A percentile compares a stretch with the other conserved stretches of the same genome.
Evolutionary conservation across 2,113 vertebrate species (phyloP).

Genomic region (Thamnophis sirtalis): DNA sequence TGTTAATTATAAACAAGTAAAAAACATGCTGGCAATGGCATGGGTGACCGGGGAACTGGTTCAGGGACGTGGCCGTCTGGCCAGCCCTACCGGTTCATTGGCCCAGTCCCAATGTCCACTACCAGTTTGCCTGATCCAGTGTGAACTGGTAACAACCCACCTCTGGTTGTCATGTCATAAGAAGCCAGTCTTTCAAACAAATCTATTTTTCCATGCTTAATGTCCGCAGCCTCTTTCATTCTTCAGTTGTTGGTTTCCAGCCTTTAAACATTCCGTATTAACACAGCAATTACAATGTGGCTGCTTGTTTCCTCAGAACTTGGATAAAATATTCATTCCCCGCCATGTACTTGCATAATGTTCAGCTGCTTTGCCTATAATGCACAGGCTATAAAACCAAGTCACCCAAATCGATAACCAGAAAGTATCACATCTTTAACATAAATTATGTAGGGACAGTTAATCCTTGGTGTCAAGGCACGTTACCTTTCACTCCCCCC

Average conservation of each 20-base stretch:
- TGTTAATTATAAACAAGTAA: no score
- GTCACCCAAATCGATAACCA: conserved; percentile 63
- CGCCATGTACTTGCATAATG: conserved; percentile 42
- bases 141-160: no score
- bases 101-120: no score
- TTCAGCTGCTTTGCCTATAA: conserved; percentile 42
- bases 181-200: background rate
- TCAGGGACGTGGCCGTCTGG: no score
- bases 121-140: no score
- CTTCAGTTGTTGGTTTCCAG: background rate
- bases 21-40: no score
- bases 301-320: conserved; percentile 43
- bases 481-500: conserved; percentile 49
- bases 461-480: conserved; percentile 70
- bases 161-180: background rate
- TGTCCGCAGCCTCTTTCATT: background rate
- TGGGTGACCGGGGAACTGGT: no score
- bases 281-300: conserved; percentile 33
- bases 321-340: conserved; percentile 51
- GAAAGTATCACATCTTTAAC: conserved; percentile 65
- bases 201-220: background rate
- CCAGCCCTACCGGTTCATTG: no score
- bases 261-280: conserved; percentile 20
- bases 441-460: conserved; percentile 66
- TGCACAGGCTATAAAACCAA: conserved; percentile 47